A percentile compares a stretch with the other conserved stretches of the same genome.
These are phyloP conservation scores for Ectropis grisescens DNA, from an alignment of 1,140 invertebrate genomes.

Conservation along the genomic window DNA sequence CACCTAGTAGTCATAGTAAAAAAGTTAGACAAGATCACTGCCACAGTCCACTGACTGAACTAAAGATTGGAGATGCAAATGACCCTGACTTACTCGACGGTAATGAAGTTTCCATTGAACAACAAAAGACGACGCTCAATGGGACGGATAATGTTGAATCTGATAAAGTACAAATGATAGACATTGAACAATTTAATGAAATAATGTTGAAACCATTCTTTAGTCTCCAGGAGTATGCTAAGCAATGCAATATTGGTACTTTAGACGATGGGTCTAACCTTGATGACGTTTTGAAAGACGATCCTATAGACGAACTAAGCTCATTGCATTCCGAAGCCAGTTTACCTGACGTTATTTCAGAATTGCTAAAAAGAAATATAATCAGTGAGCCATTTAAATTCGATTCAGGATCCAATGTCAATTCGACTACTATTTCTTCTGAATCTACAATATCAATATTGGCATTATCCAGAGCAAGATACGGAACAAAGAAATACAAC, in stretches of 20 bases:
- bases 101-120: conserved; percentile 8
- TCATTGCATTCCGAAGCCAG: conserved; percentile 56
- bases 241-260: conserved; percentile 36
- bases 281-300: conserved; percentile 30
- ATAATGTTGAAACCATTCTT: conserved; percentile 62
- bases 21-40: no score
- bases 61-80: no score
- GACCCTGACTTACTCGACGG: conserved; percentile 23
- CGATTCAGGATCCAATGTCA: conserved; percentile 43
- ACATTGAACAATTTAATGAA: conserved; percentile 55
- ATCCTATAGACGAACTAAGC: conserved; percentile 37
- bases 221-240: conserved; percentile 56
- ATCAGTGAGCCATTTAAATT: conserved; percentile 56
- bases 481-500: conserved; percentile 27
- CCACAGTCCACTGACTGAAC: no score
- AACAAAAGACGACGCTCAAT: conserved; percentile 3
- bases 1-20: no score
- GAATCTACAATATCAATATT: conserved; percentile 50
- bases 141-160: conserved; percentile 2
- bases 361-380: conserved; percentile 58
- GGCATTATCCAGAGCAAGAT: conserved; percentile 36
- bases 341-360: conserved; percentile 59
- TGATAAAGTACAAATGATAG: conserved; percentile 52
- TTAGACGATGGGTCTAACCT: conserved; percentile 39
- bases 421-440: conserved; percentile 46